A percentile compares a stretch with the other conserved stretches of the same genome.
These are phyloP conservation scores for Chloroceryle amazona DNA, from an alignment of 2,797 vertebrate genomes.

Conservation along the genomic window DNA sequence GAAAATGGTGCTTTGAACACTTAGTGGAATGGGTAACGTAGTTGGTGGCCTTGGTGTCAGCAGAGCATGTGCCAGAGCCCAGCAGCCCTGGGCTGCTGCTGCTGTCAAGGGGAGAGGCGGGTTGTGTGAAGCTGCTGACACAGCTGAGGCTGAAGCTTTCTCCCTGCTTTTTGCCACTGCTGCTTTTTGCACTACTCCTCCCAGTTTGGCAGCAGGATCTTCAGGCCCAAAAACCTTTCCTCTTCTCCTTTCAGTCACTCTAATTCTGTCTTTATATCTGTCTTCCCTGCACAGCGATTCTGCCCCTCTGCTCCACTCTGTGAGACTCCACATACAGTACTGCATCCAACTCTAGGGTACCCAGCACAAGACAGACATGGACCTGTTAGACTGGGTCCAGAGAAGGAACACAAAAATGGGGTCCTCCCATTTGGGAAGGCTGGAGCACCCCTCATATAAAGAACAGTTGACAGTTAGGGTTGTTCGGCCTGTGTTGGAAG, in stretches of 20 bases:
- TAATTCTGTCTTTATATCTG: background rate
- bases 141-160: background rate
- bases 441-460: background rate
- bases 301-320: background rate
- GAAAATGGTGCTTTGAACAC: background rate
- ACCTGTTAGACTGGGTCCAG: background rate
- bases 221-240: background rate
- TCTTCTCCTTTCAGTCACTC: background rate
- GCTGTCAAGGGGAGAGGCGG: background rate
- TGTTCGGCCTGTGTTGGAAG: background rate
- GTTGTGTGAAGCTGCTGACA: background rate
- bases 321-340: background rate
- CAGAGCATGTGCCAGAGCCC: background rate
- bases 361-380: background rate
- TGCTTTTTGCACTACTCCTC: background rate
- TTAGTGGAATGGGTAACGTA: background rate
- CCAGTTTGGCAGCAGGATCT: background rate
- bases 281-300: background rate
- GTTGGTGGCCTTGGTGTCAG: fast-evolving
- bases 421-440: background rate
- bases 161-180: background rate
- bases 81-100: background rate
- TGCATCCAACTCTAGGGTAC: background rate
- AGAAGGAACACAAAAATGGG: background rate
- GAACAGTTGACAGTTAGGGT: background rate